Conservation (phyloP, 2,888 invertebrate species). For the Drosophila paranaensis region DNA sequence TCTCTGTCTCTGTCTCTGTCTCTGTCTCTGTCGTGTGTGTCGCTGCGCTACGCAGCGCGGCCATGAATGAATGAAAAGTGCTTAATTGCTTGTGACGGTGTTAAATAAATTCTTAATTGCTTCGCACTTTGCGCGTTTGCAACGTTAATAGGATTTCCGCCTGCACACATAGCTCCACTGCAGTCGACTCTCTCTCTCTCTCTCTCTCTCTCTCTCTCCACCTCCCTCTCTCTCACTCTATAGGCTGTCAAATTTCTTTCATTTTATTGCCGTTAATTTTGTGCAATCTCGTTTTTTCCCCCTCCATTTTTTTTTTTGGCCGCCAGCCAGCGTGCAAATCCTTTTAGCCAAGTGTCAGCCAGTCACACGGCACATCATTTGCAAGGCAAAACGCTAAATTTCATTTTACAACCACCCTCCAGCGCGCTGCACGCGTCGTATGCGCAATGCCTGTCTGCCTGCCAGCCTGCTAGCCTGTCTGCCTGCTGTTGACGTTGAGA, state of each 20-base stretch:
- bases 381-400: conserved; percentile 79
- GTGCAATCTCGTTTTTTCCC: conserved; percentile 35
- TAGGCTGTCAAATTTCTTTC: conserved; percentile 61
- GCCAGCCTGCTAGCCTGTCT: conserved; percentile 30
- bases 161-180: conserved; percentile 16
- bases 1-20: conserved; percentile 17
- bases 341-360: conserved; percentile 73
- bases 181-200: background rate
- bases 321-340: conserved; percentile 67
- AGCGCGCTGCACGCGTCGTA: conserved; percentile 35
- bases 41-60: conserved; percentile 42
- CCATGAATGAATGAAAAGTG: conserved; percentile 82
- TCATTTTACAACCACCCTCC: conserved; percentile 62
- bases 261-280: conserved; percentile 74
- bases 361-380: conserved; percentile 69
- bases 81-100: conserved; percentile 85
- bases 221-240: conserved; percentile 1
- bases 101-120: conserved; percentile 85
- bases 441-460: conserved; percentile 38
- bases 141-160: conserved; percentile 83
- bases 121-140: conserved; percentile 84
- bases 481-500: conserved; percentile 40
- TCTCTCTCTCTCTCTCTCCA: background rate
- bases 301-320: conserved; percentile 19
- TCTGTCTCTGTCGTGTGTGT: conserved; percentile 18